phyloP scores from a whole-genome alignment of 2,113 vertebrate genomes.

The Oreotrochilus melanogaster region DNA sequence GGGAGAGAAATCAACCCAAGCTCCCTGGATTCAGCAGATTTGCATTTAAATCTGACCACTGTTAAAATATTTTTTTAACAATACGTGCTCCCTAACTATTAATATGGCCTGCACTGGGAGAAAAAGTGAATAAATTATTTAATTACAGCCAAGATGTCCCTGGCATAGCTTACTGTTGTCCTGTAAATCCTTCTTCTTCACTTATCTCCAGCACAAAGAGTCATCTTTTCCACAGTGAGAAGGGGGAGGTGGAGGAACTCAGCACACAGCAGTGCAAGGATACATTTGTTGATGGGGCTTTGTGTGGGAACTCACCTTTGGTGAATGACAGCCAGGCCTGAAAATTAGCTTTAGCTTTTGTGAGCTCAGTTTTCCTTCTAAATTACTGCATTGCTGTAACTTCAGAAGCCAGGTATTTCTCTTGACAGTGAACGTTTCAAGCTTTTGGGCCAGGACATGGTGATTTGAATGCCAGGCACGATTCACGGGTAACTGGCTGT shows the following conservation, averaged over 20 bases:
- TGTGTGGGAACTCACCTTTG: not conserved
- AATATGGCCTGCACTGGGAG: not conserved
- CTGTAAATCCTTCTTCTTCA: conserved; percentile 39
- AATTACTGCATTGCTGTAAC: conserved; percentile 43
- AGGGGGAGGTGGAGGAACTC: not conserved
- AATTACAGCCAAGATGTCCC: conserved; percentile 23
- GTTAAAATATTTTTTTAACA: not conserved
- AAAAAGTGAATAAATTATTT: conserved; percentile 1
- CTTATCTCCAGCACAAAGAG: conserved; percentile 53
- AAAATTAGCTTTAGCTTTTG: conserved; percentile 38
- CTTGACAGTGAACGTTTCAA: not conserved
- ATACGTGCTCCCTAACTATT: not conserved
- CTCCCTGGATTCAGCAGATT: not conserved
- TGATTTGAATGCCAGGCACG: not conserved
- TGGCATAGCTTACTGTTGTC: conserved; percentile 12
- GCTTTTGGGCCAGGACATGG: not conserved
- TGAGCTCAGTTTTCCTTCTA: conserved; percentile 50
- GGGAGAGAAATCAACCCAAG: not conserved
- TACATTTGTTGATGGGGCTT: conserved; percentile 45
- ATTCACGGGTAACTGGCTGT: not conserved
- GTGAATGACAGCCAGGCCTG: conserved; percentile 54
- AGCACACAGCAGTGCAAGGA: not conserved
- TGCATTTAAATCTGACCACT: not conserved
- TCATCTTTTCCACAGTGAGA: not conserved
- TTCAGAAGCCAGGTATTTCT: conserved; percentile 63